phyloP scores from a whole-genome alignment of 2,113 vertebrate species.

The Columba livia region DNA sequence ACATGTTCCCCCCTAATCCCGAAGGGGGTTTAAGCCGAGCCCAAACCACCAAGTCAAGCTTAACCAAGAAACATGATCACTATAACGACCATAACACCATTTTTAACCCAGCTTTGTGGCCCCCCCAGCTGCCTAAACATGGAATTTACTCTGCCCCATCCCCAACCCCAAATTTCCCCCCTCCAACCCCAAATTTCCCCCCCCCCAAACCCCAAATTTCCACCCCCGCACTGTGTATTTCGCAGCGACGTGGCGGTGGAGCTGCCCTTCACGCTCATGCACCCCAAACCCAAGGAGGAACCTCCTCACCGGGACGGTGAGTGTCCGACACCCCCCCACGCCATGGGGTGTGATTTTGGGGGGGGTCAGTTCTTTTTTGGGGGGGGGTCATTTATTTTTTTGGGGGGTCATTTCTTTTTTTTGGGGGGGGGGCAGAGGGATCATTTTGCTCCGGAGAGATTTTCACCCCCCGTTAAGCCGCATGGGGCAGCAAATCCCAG shows the following conservation, averaged over 20 bases:
- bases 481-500: too few species aligned
- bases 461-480: background rate
- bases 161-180: too few species aligned
- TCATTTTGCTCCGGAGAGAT: background rate
- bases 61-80: too few species aligned
- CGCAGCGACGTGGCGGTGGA: constrained; percentile 91
- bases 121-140: background rate
- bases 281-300: constrained; percentile 91
- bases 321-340: background rate
- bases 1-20: too few species aligned
- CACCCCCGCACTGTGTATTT: background rate
- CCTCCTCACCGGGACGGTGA: constrained; percentile 83
- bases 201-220: fast-evolving
- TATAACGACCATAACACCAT: too few species aligned
- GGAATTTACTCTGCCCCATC: background rate
- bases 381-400: too few species aligned
- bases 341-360: too few species aligned
- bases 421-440: background rate
- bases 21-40: too few species aligned
- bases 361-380: too few species aligned
- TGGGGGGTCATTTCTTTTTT: too few species aligned
- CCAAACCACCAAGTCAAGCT: background rate
- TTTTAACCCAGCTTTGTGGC: background rate
- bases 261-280: constrained; percentile 94
- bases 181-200: fast-evolving